Percentiles rank a stretch among this genome's conserved stretches.
phyloP scores from a whole-genome alignment of 1,140 invertebrate species.

The Diuraphis noxia region DNA sequence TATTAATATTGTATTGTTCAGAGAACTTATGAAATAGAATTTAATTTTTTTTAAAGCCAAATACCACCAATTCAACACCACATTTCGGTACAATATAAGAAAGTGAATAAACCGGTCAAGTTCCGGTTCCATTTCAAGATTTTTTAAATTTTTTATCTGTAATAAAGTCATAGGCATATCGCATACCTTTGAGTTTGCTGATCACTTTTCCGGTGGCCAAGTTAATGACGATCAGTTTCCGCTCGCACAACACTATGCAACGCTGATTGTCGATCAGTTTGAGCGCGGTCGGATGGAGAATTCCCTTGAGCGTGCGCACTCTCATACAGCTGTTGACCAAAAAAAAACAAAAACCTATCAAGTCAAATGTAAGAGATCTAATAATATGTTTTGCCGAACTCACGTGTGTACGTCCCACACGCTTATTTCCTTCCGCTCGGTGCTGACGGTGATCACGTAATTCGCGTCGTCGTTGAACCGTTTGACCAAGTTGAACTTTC shows the following conservation, averaged over 20 bases:
- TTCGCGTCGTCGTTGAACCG: conserved; percentile 61
- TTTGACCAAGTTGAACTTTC: conserved; percentile 45
- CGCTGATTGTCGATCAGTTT: conserved; percentile 73
- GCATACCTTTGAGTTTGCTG: conserved; percentile 70
- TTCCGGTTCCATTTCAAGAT: too few relatives aligned
- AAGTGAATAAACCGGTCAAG: neutral
- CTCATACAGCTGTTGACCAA: conserved; percentile 62
- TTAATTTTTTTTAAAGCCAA: neutral
- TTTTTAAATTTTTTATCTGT: neutral
- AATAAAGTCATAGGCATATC: conserved; percentile 57
- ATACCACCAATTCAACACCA: neutral
- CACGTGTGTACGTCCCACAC: conserved; percentile 76
- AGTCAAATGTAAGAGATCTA: too few relatives aligned
- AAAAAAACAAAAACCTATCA: neutral
- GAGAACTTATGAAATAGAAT: neutral
- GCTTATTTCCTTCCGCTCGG: conserved; percentile 73
- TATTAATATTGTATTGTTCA: too few relatives aligned
- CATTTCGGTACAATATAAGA: neutral
- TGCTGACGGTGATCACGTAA: conserved; percentile 74
- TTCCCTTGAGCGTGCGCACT: conserved; percentile 71
- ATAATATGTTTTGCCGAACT: conserved; percentile 48
- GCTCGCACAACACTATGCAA: conserved; percentile 77
- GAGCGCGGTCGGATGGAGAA: conserved; percentile 71
- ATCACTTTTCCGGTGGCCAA: conserved; percentile 73
- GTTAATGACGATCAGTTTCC: conserved; percentile 79